Evolutionary conservation across 2,888 invertebrate genomes (phyloP).

Genomic region (Cancer borealis): DNA sequence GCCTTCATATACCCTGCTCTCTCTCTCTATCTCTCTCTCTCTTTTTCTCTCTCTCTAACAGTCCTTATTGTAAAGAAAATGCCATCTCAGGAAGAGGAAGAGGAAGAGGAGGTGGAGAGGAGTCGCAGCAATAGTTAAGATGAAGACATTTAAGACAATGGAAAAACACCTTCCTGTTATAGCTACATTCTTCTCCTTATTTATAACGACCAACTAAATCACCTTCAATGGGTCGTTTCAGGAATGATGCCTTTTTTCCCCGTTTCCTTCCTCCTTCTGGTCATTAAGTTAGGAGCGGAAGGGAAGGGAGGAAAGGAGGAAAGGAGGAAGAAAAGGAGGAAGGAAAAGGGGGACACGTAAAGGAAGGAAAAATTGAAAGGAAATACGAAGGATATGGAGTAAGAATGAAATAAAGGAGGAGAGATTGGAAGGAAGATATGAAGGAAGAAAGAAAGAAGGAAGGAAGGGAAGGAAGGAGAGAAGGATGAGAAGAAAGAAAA

Average conservation of each 20-base stretch:
- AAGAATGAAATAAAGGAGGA: not conserved
- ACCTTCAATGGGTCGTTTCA: too few relatives aligned
- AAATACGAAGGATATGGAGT: not conserved
- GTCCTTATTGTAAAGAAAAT: not conserved
- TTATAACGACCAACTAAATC: too few relatives aligned
- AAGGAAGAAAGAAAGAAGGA: not conserved
- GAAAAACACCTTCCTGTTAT: too few relatives aligned
- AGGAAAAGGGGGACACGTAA: not conserved
- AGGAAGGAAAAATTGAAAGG: not conserved
- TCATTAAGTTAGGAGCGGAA: not conserved
- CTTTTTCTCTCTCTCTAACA: not conserved
- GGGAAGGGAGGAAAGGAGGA: not conserved
- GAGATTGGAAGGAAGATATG: not conserved
- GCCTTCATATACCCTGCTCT: not conserved
- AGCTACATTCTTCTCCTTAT: too few relatives aligned
- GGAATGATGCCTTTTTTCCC: too few relatives aligned
- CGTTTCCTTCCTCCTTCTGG: too few relatives aligned
- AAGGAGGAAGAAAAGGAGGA: too few relatives aligned
- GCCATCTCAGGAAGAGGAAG: not conserved
- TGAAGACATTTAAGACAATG: too few relatives aligned
- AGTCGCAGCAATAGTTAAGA: too few relatives aligned
- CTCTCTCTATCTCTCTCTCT: conserved; percentile 20
- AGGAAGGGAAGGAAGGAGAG: not conserved
- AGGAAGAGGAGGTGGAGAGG: not conserved
- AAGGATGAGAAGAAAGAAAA: not conserved